Conservation (phyloP, 1,140 invertebrate genomes). For the Drosophila kurseongensis region DNA sequence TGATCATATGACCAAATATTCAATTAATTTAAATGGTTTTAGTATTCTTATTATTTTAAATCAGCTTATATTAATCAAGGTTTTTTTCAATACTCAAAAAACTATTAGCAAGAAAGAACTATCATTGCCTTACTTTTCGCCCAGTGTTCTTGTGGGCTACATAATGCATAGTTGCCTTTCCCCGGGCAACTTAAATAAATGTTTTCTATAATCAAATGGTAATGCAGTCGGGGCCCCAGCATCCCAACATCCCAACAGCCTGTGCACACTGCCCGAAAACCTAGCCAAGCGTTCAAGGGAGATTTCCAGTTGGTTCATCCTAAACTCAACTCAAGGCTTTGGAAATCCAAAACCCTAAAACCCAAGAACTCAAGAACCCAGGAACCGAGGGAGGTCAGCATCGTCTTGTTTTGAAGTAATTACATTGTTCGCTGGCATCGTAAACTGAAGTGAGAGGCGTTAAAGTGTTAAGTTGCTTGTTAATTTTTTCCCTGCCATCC, state of each 20-base stretch:
- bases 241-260: constrained; percentile 5
- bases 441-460: constrained; percentile 81
- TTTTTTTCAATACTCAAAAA: no score
- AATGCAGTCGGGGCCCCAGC: constrained; percentile 63
- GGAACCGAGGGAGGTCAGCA: constrained; percentile 38
- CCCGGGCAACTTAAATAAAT: constrained; percentile 71
- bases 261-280: constrained; percentile 27
- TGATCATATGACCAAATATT: no score
- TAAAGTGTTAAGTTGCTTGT: constrained; percentile 83
- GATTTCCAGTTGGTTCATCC: constrained; percentile 45
- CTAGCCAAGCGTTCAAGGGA: constrained; percentile 61
- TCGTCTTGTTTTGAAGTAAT: constrained; percentile 79
- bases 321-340: constrained; percentile 24
- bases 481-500: constrained; percentile 67
- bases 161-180: constrained; percentile 47
- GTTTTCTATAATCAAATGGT: constrained; percentile 83
- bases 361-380: constrained; percentile 7
- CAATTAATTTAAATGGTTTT: no score
- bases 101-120: no score
- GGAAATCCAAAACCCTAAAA: constrained; percentile 28
- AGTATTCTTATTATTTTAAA: no score
- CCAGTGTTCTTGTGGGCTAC: constrained; percentile 44
- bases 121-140: constrained; percentile 4
- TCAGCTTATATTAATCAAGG: no score
- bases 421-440: constrained; percentile 78